phyloP scores from a whole-genome alignment of 2,888 invertebrate species.

The Lithophane socia region DNA sequence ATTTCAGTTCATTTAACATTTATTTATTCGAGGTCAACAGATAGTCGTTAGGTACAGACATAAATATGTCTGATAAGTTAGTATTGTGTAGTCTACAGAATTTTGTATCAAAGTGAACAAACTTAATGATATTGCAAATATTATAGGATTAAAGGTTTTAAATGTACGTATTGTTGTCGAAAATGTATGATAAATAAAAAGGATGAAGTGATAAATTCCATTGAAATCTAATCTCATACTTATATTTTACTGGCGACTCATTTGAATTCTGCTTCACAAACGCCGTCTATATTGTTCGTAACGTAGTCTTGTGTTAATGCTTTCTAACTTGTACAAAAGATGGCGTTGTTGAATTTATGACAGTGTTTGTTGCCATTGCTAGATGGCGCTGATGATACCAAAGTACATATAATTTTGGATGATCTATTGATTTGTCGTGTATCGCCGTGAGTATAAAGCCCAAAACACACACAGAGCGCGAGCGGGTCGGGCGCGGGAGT shows the following conservation, averaged over 20 bases:
- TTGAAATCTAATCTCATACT: constrained; percentile 7
- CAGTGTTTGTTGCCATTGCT: background rate
- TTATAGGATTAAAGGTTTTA: background rate
- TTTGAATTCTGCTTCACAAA: background rate
- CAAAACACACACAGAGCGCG: no score
- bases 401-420: background rate
- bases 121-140: background rate
- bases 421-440: background rate
- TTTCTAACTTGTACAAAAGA: constrained; percentile 11
- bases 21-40: constrained; percentile 27
- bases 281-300: constrained; percentile 30
- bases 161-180: background rate
- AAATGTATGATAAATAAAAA: background rate
- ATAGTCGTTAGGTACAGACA: background rate
- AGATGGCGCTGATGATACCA: constrained; percentile 5
- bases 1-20: constrained; percentile 9
- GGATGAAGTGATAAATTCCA: background rate
- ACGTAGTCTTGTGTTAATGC: background rate
- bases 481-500: no score
- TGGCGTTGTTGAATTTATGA: constrained; percentile 13
- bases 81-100: background rate
- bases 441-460: no score
- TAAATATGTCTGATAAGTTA: no score
- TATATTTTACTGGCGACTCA: background rate
- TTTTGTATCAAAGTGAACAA: constrained; percentile 1